phyloP scores from a whole-genome alignment of 2,797 vertebrate genomes.

The Gymnothorax reevesii region DNA sequence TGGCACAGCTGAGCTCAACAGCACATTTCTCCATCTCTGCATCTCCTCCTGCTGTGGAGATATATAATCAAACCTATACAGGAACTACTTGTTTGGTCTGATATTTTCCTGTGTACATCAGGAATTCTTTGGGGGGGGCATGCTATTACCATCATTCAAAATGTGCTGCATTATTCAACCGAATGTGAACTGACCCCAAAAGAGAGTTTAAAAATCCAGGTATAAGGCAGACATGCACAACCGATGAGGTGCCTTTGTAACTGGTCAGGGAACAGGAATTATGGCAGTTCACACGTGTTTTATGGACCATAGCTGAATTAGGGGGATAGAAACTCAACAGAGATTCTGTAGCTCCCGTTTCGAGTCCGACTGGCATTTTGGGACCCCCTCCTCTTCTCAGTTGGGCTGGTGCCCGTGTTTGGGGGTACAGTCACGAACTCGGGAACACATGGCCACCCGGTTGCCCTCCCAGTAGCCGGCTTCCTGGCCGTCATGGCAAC shows the following conservation, averaged over 20 bases:
- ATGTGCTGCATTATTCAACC: background rate
- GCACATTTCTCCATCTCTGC: background rate
- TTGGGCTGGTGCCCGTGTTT: constrained; percentile 44
- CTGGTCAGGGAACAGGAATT: background rate
- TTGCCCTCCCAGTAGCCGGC: constrained; percentile 85
- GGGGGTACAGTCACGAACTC: constrained; percentile 67
- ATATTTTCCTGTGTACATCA: background rate
- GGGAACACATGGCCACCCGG: constrained; percentile 77
- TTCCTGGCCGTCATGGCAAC: constrained; percentile 79
- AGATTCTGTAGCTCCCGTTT: background rate
- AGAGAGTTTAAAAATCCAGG: background rate
- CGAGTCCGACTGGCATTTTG: background rate
- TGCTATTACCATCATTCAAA: background rate
- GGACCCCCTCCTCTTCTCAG: constrained; percentile 34
- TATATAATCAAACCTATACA: background rate
- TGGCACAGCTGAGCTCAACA: background rate
- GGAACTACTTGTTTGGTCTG: background rate
- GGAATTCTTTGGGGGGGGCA: background rate
- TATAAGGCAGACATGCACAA: background rate
- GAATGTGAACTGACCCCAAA: background rate
- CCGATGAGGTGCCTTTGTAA: background rate
- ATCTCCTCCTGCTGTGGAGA: background rate
- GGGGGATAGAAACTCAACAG: background rate
- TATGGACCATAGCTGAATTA: background rate
- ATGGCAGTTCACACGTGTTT: no score